Conservation (phyloP, 2,888 invertebrate genomes). For the Ommatoiulus sabulosus region DNA sequence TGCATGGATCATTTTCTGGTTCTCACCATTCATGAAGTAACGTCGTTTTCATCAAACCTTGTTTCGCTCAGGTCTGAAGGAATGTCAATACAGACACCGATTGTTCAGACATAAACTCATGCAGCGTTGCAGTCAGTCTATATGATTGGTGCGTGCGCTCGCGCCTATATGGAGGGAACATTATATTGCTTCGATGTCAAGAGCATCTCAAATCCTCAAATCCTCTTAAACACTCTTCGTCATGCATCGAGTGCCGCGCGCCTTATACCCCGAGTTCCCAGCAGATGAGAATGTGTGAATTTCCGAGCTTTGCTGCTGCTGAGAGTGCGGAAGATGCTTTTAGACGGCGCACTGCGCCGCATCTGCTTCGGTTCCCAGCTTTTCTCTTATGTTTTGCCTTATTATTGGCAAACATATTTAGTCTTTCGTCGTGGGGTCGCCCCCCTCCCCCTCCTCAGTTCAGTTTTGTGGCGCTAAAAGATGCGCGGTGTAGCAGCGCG, state of each 20-base stretch:
- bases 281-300: not conserved
- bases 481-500: not conserved
- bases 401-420: conserved; percentile 22
- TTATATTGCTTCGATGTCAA: conserved; percentile 47
- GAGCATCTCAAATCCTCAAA: conserved; percentile 51
- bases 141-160: not conserved
- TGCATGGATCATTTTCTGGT: too few relatives aligned
- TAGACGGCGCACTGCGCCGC: not conserved
- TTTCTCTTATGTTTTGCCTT: conserved; percentile 27
- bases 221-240: conserved; percentile 54
- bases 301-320: not conserved
- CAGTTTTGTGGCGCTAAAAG: not conserved
- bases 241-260: not conserved
- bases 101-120: not conserved
- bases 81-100: not conserved
- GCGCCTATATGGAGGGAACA: not conserved
- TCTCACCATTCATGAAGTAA: too few relatives aligned
- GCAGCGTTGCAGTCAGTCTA: not conserved
- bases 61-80: not conserved
- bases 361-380: not conserved
- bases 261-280: not conserved
- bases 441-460: not conserved
- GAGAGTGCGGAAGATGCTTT: not conserved
- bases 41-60: not conserved
- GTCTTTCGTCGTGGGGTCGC: not conserved